Conservation (phyloP, 2,797 vertebrate species). For the Megalops cyprinoides region DNA sequence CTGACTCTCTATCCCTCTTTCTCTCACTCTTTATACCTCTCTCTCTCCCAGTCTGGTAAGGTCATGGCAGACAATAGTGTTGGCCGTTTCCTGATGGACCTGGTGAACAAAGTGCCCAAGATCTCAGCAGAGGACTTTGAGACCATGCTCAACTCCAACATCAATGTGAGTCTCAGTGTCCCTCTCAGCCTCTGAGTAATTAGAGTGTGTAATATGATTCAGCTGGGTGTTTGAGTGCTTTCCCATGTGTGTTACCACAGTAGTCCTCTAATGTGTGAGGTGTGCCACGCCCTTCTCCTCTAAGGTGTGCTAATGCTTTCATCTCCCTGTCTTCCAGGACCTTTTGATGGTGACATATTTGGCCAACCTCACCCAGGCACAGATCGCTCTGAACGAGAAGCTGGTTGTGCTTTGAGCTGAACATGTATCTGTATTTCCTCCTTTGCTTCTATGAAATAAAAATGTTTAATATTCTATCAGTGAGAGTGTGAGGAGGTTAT, state of each 20-base stretch:
- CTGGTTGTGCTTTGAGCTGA: slow-evolving; percentile 79
- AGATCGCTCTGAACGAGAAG: slow-evolving; percentile 97
- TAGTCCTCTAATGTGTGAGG: neutral
- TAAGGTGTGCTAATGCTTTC: neutral
- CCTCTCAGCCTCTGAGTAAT: too few relatives aligned
- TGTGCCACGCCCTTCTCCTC: slow-evolving; percentile 32
- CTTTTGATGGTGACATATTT: slow-evolving; percentile 98
- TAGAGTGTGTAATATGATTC: too few relatives aligned
- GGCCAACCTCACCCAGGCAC: slow-evolving; percentile 96
- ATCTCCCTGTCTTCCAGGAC: slow-evolving; percentile 74
- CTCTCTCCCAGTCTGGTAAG: slow-evolving; percentile 86
- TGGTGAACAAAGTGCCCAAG: slow-evolving; percentile 97
- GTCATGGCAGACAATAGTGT: slow-evolving; percentile 94
- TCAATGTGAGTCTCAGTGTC: slow-evolving; percentile 91
- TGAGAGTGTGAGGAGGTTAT: neutral
- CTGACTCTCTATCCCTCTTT: too few relatives aligned
- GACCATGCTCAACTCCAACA: slow-evolving; percentile 98
- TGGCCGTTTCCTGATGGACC: slow-evolving; percentile 93
- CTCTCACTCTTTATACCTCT: neutral
- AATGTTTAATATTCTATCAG: slow-evolving; percentile 45
- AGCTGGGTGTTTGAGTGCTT: neutral
- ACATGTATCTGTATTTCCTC: slow-evolving; percentile 56
- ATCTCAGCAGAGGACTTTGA: slow-evolving; percentile 95
- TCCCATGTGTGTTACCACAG: neutral
- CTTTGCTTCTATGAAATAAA: slow-evolving; percentile 63